A percentile compares a stretch with the other conserved stretches of the same genome.
phyloP scores from a whole-genome alignment of 2,888 invertebrate genomes.

The Cybosia mesomella region DNA sequence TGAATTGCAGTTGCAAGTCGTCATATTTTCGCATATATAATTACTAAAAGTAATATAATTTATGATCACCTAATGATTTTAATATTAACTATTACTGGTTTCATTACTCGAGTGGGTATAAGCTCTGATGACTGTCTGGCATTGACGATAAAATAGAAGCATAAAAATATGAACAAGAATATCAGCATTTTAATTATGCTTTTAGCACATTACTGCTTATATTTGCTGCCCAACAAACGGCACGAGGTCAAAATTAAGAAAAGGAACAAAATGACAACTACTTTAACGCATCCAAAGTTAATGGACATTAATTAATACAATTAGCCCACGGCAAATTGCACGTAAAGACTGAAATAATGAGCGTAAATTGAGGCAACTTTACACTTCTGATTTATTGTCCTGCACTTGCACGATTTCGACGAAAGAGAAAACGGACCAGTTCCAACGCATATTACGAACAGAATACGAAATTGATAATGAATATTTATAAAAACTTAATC shows the following conservation, averaged over 20 bases:
- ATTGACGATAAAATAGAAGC: neutral
- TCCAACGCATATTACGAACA: conserved; percentile 79
- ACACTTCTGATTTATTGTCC: conserved; percentile 86
- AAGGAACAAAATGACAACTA: conserved; percentile 68
- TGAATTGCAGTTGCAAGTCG: neutral
- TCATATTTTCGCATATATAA: neutral
- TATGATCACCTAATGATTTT: neutral
- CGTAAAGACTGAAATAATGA: conserved; percentile 84
- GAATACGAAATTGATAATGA: conserved; percentile 84
- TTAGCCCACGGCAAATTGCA: conserved; percentile 85
- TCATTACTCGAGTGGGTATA: neutral
- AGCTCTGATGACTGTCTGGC: neutral
- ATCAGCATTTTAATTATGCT: conserved; percentile 22
- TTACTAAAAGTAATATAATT: neutral
- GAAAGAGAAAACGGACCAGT: conserved; percentile 87
- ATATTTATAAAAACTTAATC: conserved; percentile 85
- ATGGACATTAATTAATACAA: conserved; percentile 86
- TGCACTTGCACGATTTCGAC: conserved; percentile 83
- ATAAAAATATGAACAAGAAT: conserved; percentile 22
- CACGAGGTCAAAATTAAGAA: conserved; percentile 65
- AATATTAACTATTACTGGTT: neutral
- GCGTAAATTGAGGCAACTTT: conserved; percentile 85
- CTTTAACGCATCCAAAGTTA: conserved; percentile 78
- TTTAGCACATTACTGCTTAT: conserved; percentile 38
- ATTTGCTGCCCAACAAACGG: conserved; percentile 51